A percentile compares a stretch with the other conserved stretches of the same genome.
Conservation (phyloP, 2,797 vertebrate genomes). For the Coccyzus lansbergi region DNA sequence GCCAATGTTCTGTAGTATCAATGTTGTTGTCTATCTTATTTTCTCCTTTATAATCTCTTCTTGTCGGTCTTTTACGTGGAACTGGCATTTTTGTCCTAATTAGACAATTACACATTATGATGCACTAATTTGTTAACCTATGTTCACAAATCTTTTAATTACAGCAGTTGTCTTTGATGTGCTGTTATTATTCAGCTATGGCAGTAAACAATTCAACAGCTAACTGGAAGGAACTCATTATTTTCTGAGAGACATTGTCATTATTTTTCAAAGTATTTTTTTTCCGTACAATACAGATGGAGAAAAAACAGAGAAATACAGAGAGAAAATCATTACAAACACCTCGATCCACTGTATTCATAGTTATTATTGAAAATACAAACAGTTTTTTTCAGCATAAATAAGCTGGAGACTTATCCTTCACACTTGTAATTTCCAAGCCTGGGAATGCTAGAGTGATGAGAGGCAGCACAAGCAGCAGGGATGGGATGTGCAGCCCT, state of each 20-base stretch:
- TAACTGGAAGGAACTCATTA: slow-evolving; percentile 76
- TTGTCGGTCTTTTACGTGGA: slow-evolving; percentile 68
- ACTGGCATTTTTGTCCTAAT: slow-evolving; percentile 77
- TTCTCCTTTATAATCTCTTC: slow-evolving; percentile 55
- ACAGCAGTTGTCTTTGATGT: slow-evolving; percentile 76
- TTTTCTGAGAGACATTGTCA: slow-evolving; percentile 70
- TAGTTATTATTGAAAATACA: neutral
- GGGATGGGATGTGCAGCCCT: neutral
- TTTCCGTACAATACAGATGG: slow-evolving; percentile 2
- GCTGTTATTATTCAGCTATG: slow-evolving; percentile 75
- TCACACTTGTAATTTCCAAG: neutral
- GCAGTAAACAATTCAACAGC: slow-evolving; percentile 76
- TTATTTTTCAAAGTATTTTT: slow-evolving; percentile 60
- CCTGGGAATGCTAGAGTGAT: neutral
- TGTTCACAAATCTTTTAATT: slow-evolving; percentile 83
- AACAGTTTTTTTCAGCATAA: neutral
- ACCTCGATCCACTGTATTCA: neutral
- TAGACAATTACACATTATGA: slow-evolving; percentile 79
- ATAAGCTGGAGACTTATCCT: neutral
- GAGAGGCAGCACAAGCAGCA: neutral
- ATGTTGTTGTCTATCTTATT: slow-evolving; percentile 42
- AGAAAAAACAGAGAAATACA: slow-evolving; percentile 1
- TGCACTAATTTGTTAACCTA: slow-evolving; percentile 81
- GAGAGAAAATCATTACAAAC: neutral
- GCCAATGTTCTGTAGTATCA: neutral